Base-by-base conservation (phyloP, 2,888 invertebrate genomes). In the Dione juno region DNA sequence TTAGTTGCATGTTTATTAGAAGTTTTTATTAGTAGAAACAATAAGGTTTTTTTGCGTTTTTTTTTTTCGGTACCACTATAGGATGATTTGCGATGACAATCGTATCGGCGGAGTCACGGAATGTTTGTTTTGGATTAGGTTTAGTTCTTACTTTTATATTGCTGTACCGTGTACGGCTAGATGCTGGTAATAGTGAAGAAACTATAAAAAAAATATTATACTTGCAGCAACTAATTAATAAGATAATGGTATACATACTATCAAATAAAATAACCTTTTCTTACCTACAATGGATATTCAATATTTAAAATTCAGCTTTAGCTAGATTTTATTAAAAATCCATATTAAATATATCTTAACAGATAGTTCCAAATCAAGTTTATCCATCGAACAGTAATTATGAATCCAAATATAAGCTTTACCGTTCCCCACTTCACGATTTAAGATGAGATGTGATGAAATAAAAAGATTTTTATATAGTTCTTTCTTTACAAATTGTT, bases 1-100 rank as follows among this genome's bases (percentile, higher is more conserved):
- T 93, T 92, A 93, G 92, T 92, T 92, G 92, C 92, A 92, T 93
- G 92, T 92, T 93, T 93, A 93, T 92, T 92, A 92, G 91, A 91
- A 92, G 82, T 92, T 92, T 92, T 92, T 93, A 92, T 93, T 93
- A 92, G 89, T 92, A 91, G 90, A 89, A 86, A 89, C 86, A 87
- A 89, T 90, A 86, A 85, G 81, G 78, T 79, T 81, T 84, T 88
- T 83, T 79, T 80, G 82, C 78, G 79, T 82, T 83, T 69, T 75
- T 84, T 81, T 73, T 57, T 16, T 37, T 71, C 71, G 67, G 71
- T 67, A 58, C 65, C 59, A 69, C 70, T 67, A 72, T 66, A 61
- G 72, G 71, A 83, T 88, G 90, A 90, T 88, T 90, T 87, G 89
- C 86, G 86, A 83, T 80, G 86, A 84, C 85, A 84, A 77, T 75